Conservation (phyloP, 2,888 invertebrate species). For the Cataglyphis livida region DNA sequence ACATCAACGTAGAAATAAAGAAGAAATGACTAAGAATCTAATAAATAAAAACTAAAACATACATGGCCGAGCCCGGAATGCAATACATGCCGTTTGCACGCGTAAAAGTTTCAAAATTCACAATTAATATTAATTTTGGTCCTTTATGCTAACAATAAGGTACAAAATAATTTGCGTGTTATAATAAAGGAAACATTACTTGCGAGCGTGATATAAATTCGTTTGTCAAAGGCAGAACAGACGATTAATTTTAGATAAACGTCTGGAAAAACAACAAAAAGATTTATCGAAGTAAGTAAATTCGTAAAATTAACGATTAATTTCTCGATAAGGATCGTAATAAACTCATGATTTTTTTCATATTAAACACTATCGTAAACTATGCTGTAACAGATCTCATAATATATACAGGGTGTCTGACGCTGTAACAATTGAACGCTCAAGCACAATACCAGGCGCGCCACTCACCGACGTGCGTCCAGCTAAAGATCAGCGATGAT, state of each 20-base stretch:
- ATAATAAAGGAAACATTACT: neutral
- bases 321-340: neutral
- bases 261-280: neutral
- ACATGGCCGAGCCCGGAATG: conserved; percentile 41
- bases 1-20: neutral
- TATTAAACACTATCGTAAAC: neutral
- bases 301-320: neutral
- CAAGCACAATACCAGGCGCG: too few species aligned
- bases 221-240: neutral
- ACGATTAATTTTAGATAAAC: neutral
- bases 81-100: conserved; percentile 8
- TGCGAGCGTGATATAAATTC: neutral
- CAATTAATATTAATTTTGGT: conserved; percentile 23
- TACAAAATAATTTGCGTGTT: neutral
- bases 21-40: conserved; percentile 42
- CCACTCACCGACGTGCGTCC: too few species aligned
- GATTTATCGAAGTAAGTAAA: neutral
- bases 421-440: too few species aligned
- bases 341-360: neutral
- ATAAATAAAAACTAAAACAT: conserved; percentile 30
- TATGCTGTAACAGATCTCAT: neutral
- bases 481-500: too few species aligned
- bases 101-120: neutral
- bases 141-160: conserved; percentile 2
- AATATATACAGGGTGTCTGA: neutral